Conservation (phyloP, 2,113 vertebrate genomes). For the Rhabdornis inornatus region DNA sequence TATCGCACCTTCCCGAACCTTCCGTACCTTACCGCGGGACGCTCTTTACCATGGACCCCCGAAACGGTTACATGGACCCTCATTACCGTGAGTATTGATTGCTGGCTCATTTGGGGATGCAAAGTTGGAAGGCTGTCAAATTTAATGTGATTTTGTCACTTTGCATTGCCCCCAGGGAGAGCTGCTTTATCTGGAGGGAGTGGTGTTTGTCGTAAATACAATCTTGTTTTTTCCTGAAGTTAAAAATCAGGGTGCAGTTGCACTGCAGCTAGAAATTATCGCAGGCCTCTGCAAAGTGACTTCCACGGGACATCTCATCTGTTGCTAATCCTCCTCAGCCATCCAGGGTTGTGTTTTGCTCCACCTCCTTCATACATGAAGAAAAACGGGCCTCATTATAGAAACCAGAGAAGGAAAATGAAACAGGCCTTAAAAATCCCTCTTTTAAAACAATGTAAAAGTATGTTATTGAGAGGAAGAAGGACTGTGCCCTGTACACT, state of each 20-base stretch:
- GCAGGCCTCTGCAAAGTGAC: background rate
- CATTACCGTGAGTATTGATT: conserved; percentile 88
- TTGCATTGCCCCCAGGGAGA: background rate
- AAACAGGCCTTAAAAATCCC: conserved; percentile 6
- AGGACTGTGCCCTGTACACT: background rate
- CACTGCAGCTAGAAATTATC: background rate
- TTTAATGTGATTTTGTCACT: background rate
- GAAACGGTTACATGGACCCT: conserved; percentile 91
- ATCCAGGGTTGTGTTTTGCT: conserved; percentile 16
- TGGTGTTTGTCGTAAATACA: background rate
- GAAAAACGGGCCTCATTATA: background rate
- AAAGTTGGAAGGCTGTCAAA: background rate
- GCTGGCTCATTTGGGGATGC: background rate
- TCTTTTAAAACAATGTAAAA: background rate
- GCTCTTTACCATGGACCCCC: conserved; percentile 92
- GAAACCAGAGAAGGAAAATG: background rate
- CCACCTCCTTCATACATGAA: background rate
- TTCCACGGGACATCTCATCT: conserved; percentile 15
- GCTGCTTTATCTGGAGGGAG: background rate
- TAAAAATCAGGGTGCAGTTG: background rate
- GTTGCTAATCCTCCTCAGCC: conserved; percentile 25
- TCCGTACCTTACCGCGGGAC: conserved; percentile 89
- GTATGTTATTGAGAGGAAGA: background rate
- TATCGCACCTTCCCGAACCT: conserved; percentile 89
- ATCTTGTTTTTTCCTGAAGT: background rate